A percentile compares a stretch with the other conserved stretches of the same genome.
These are phyloP conservation scores for Catagonus wagneri DNA, from an alignment of 2,113 vertebrate genomes.

Conservation along the genomic window DNA sequence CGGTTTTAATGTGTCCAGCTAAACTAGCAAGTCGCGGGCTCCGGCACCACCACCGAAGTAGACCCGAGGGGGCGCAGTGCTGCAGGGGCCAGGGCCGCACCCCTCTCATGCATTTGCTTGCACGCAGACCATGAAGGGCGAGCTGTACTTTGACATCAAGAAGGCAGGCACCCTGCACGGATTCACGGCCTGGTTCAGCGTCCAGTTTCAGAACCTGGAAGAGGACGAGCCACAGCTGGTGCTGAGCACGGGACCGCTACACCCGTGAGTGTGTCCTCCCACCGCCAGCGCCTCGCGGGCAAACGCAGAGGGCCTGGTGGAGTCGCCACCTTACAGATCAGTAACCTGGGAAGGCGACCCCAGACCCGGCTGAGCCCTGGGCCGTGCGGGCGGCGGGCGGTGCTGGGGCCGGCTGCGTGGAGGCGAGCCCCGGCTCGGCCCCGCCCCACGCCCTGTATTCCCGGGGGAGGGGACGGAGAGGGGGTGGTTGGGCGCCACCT, in stretches of 20 bases:
- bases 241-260: conserved; percentile 87
- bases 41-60: rapidly evolving
- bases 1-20: neutral
- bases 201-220: conserved; percentile 85
- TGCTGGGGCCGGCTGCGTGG: neutral
- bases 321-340: neutral
- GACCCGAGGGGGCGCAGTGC: rapidly evolving
- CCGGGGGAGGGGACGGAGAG: neutral
- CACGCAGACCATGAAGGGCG: conserved; percentile 84
- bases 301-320: too few species aligned
- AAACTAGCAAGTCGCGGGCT: neutral
- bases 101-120: neutral
- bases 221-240: conserved; percentile 80
- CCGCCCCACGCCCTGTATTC: neutral
- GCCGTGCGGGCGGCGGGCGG: neutral
- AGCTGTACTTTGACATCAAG: conserved; percentile 86
- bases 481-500: neutral
- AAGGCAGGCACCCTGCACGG: conserved; percentile 86
- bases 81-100: neutral
- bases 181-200: conserved; percentile 90
- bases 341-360: neutral
- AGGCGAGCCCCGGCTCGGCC: neutral
- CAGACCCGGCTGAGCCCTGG: neutral
- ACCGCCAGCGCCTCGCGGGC: rapidly evolving
- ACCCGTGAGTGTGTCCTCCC: conserved; percentile 81